Evolutionary conservation across 2,888 invertebrate genomes (phyloP).

Genomic region (Micoletzkya japonica): DNA sequence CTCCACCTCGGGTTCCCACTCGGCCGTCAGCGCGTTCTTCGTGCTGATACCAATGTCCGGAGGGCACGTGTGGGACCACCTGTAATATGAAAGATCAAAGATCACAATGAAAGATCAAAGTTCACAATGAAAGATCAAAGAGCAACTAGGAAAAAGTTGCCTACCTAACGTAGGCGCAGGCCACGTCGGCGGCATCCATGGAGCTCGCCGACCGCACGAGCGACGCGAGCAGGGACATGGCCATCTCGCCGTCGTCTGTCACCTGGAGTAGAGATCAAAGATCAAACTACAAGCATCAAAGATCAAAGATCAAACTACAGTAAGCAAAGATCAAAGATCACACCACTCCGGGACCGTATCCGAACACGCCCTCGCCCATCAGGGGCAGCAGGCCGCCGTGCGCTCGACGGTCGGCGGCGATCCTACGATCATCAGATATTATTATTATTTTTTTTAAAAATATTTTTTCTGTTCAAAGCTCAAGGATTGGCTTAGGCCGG

Average conservation of each 20-base stretch:
- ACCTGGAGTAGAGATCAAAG: slow-evolving; percentile 16
- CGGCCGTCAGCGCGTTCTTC: no score
- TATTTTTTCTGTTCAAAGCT: no score
- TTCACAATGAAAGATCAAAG: no score
- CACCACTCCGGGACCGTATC: slow-evolving; percentile 26
- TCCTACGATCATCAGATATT: background rate
- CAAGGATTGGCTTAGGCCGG: no score
- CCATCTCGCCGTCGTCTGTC: slow-evolving; percentile 27
- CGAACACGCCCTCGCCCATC: slow-evolving; percentile 19
- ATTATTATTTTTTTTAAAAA: no score
- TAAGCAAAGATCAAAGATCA: slow-evolving; percentile 4
- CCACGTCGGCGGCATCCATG: slow-evolving; percentile 15
- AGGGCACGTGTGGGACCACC: slow-evolving; percentile 13
- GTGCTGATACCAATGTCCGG: slow-evolving; percentile 24
- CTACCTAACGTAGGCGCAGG: slow-evolving; percentile 20
- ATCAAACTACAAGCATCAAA: background rate
- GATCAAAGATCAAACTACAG: slow-evolving; percentile 5
- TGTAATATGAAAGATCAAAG: no score
- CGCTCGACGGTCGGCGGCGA: background rate
- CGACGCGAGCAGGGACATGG: slow-evolving; percentile 25
- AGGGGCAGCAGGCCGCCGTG: background rate
- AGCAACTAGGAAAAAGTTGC: background rate
- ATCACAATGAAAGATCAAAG: background rate
- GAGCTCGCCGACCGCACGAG: background rate
- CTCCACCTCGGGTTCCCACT: background rate